Conservation (phyloP, 2,888 invertebrate genomes). For the Dascillus cervinus region DNA sequence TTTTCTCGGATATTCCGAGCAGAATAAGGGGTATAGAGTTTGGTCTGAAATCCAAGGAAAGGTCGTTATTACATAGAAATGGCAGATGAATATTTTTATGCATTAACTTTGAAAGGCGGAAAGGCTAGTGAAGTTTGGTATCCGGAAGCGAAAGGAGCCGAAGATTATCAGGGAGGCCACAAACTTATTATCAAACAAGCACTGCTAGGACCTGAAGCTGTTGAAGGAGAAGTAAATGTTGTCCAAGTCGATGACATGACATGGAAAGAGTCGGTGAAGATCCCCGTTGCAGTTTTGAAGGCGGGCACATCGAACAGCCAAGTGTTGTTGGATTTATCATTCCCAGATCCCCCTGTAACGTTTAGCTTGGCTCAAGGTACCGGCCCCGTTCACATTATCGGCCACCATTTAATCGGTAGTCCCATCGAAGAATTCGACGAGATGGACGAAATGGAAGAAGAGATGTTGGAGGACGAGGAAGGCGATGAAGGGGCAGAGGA, state of each 20-base stretch:
- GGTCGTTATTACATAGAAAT: too few relatives aligned
- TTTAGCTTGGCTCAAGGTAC: slow-evolving; percentile 65
- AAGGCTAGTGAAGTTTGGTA: slow-evolving; percentile 75
- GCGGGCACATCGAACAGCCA: slow-evolving; percentile 71
- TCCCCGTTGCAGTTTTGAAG: slow-evolving; percentile 75
- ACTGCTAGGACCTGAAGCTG: slow-evolving; percentile 71
- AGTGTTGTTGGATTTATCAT: slow-evolving; percentile 66
- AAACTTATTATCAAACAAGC: slow-evolving; percentile 78
- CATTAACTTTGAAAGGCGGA: slow-evolving; percentile 67
- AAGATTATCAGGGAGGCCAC: slow-evolving; percentile 66
- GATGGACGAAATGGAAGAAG: slow-evolving; percentile 71
- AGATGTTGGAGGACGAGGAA: slow-evolving; percentile 72
- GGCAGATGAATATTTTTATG: slow-evolving; percentile 85
- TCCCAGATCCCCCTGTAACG: slow-evolving; percentile 80
- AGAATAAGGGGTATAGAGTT: too few relatives aligned
- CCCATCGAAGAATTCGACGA: slow-evolving; percentile 69
- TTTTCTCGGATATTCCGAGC: too few relatives aligned
- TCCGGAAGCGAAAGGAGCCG: slow-evolving; percentile 64
- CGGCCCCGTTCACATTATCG: slow-evolving; percentile 79
- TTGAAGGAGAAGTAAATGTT: slow-evolving; percentile 70
- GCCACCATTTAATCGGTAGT: slow-evolving; percentile 71
- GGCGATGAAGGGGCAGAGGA: slow-evolving; percentile 59
- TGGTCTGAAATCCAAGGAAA: too few relatives aligned
- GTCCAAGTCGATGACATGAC: slow-evolving; percentile 76
- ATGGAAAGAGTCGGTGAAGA: slow-evolving; percentile 70